phyloP scores from a whole-genome alignment of 2,113 vertebrate genomes.

The Corythornis vintsioides region DNA sequence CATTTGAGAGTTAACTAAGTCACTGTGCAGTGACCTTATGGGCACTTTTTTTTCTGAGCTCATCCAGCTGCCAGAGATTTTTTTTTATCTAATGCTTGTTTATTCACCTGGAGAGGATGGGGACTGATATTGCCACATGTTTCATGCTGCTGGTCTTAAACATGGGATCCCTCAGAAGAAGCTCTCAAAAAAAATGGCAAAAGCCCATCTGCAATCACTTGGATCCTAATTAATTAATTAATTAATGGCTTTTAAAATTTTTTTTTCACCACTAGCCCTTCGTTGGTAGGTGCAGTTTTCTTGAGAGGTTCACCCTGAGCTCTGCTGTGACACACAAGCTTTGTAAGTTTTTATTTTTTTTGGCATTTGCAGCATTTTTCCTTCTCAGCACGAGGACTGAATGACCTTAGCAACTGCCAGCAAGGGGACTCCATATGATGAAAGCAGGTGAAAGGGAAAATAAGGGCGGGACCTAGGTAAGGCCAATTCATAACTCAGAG shows the following conservation, averaged over 20 bases:
- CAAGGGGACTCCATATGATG: slow-evolving; percentile 37
- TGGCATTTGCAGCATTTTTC: background rate
- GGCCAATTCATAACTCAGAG: slow-evolving; percentile 38
- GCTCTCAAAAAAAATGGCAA: background rate
- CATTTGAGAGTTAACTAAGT: background rate
- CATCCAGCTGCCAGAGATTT: background rate
- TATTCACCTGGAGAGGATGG: background rate
- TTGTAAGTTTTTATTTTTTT: background rate
- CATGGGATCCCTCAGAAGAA: background rate
- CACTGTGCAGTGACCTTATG: background rate
- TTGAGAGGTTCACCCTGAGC: background rate
- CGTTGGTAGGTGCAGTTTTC: background rate
- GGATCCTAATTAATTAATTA: background rate
- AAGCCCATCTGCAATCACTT: background rate
- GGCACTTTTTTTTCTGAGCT: background rate
- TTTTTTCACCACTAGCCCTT: background rate
- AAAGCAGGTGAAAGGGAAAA: slow-evolving; percentile 70
- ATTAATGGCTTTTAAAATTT: background rate
- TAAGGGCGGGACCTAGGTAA: slow-evolving; percentile 13
- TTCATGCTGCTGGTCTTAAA: background rate
- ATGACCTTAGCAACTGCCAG: slow-evolving; percentile 55
- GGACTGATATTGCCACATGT: background rate
- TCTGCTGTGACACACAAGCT: background rate
- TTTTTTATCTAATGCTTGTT: background rate
- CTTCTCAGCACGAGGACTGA: background rate